Percentiles rank a stretch among this genome's conserved stretches.
Evolutionary conservation across 2,797 vertebrate species (phyloP).

Genomic region (Premnoplex brunnescens): DNA sequence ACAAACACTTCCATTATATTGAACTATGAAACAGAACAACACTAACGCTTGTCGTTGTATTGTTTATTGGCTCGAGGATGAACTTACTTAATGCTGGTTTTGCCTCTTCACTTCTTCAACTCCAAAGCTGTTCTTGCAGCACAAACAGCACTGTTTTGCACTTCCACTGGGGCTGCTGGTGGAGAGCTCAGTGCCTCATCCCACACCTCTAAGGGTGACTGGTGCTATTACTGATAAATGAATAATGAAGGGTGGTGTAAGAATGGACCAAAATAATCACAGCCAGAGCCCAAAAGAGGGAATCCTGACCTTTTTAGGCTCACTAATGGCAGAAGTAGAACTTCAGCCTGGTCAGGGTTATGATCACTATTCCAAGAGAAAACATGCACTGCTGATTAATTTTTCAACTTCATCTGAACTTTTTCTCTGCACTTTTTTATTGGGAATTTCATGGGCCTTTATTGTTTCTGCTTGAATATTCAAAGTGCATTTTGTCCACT

Average conservation of each 20-base stretch:
- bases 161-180: neutral
- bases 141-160: neutral
- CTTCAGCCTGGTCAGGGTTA: neutral
- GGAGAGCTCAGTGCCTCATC: neutral
- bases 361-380: neutral
- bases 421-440: neutral
- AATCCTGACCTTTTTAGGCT: neutral
- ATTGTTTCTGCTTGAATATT: neutral
- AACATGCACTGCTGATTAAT: neutral
- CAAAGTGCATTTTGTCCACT: neutral
- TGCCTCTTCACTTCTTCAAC: neutral
- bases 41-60: neutral
- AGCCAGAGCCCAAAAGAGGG: neutral
- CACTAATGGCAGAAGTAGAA: neutral
- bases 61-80: neutral
- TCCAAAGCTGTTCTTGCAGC: neutral
- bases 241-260: neutral
- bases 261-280: neutral
- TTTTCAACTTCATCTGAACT: neutral
- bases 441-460: neutral
- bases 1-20: neutral
- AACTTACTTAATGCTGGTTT: neutral
- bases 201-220: neutral
- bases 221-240: rapidly evolving
- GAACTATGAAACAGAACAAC: slow-evolving; percentile 6